A percentile compares a stretch with the other conserved stretches of the same genome.
Evolutionary conservation across 1,140 invertebrate species (phyloP).

Genomic region (Philaenus spumarius): DNA sequence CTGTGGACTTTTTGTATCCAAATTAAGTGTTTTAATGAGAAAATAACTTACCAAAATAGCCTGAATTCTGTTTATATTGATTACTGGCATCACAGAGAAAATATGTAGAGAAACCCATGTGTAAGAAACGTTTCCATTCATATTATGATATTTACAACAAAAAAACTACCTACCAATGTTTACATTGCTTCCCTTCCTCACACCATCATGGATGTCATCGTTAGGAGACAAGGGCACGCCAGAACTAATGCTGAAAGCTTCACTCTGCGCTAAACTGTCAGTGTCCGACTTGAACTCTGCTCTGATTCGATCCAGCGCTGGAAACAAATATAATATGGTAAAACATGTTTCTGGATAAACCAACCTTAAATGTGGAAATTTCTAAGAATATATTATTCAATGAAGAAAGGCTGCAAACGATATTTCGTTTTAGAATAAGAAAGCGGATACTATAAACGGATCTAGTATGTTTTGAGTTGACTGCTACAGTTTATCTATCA

Average conservation of each 20-base stretch:
- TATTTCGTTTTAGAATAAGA: conserved; percentile 11
- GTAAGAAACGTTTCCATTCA: too few species aligned
- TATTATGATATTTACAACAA: too few species aligned
- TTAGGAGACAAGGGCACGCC: not conserved
- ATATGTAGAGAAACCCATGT: too few species aligned
- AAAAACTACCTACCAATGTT: conserved; percentile 4
- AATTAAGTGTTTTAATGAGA: too few species aligned
- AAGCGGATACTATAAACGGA: conserved; percentile 3
- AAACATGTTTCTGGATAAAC: not conserved
- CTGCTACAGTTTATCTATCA: too few species aligned
- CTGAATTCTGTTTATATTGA: too few species aligned
- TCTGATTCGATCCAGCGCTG: conserved; percentile 45
- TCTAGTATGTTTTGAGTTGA: conserved; percentile 21
- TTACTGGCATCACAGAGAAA: too few species aligned
- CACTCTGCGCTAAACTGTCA: conserved; percentile 28
- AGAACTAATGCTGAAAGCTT: conserved; percentile 9
- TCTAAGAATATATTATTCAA: not conserved
- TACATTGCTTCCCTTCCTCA: conserved; percentile 20
- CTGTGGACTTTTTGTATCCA: too few species aligned
- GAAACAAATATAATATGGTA: conserved; percentile 19
- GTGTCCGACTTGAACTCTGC: conserved; percentile 42
- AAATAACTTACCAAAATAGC: too few species aligned
- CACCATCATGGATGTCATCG: not conserved
- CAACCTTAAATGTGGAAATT: too few species aligned
- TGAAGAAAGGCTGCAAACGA: conserved; percentile 12